Evolutionary conservation across 1,140 invertebrate genomes (phyloP).

Genomic region (Pseudoatta argentina): DNA sequence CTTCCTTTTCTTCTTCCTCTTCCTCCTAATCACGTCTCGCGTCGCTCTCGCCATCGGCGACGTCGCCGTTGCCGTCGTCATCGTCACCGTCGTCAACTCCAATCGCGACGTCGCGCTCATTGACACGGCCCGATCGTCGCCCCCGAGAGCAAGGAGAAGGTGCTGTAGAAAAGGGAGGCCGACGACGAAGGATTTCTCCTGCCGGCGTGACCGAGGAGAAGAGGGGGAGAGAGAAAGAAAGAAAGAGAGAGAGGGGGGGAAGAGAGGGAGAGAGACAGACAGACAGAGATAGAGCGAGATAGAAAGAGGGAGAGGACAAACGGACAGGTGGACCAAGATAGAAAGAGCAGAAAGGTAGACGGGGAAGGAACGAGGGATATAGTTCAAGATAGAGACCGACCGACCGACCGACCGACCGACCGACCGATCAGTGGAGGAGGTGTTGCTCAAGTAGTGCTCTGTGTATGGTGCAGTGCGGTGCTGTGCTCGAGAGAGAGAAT

Average conservation of each 20-base stretch:
- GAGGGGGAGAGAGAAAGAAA: slow-evolving; percentile 22
- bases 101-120: slow-evolving; percentile 45
- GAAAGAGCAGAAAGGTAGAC: slow-evolving; percentile 30
- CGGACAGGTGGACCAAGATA: slow-evolving; percentile 51
- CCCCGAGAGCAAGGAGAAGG: slow-evolving; percentile 66
- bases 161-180: slow-evolving; percentile 69
- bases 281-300: neutral
- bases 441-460: slow-evolving; percentile 72
- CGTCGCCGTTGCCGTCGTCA: slow-evolving; percentile 21
- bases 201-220: slow-evolving; percentile 66
- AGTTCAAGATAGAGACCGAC: slow-evolving; percentile 56
- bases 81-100: slow-evolving; percentile 19
- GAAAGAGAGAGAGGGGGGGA: slow-evolving; percentile 46
- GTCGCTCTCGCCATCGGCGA: slow-evolving; percentile 35
- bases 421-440: slow-evolving; percentile 31
- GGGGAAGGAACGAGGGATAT: slow-evolving; percentile 28
- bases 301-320: slow-evolving; percentile 14
- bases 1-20: slow-evolving; percentile 78
- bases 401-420: slow-evolving; percentile 56
- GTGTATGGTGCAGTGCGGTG: slow-evolving; percentile 80
- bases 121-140: slow-evolving; percentile 38
- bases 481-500: slow-evolving; percentile 74
- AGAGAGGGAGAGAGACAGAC: slow-evolving; percentile 3
- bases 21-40: slow-evolving; percentile 71
- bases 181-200: slow-evolving; percentile 64